Conservation (phyloP, 1,140 invertebrate species). For the Drosophila nannoptera region DNA sequence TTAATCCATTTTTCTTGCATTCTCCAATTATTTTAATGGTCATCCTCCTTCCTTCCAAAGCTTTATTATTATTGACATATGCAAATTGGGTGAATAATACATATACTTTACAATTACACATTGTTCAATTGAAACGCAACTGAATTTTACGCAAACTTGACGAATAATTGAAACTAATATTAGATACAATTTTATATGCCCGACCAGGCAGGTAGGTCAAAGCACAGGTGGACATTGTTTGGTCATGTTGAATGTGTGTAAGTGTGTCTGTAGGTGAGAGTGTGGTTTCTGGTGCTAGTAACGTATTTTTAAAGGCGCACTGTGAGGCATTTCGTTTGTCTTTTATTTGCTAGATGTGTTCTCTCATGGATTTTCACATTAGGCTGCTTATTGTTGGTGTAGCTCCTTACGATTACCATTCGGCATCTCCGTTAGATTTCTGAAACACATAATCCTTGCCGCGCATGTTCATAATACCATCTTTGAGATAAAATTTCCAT, state of each 20-base stretch:
- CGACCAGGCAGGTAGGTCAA: constrained; percentile 13
- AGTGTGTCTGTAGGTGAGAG: background rate
- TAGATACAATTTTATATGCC: constrained; percentile 43
- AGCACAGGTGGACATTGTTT: constrained; percentile 34
- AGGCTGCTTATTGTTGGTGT: background rate
- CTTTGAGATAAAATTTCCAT: constrained; percentile 99
- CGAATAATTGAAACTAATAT: constrained; percentile 46
- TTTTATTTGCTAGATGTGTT: constrained; percentile 51
- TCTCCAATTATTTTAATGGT: constrained; percentile 35
- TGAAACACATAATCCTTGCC: constrained; percentile 99
- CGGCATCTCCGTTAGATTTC: constrained; percentile 98
- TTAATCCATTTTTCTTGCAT: too few relatives aligned
- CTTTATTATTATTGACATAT: constrained; percentile 64
- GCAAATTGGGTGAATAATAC: constrained; percentile 47
- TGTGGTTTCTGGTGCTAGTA: constrained; percentile 2
- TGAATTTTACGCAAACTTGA: constrained; percentile 42
- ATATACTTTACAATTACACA: constrained; percentile 50
- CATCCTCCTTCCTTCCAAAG: constrained; percentile 35
- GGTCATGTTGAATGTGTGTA: constrained; percentile 34
- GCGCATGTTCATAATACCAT: constrained; percentile 99
- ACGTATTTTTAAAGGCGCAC: constrained; percentile 46
- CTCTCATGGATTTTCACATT: constrained; percentile 23
- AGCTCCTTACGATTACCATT: constrained; percentile 87
- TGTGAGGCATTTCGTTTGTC: constrained; percentile 60
- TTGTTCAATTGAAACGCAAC: constrained; percentile 48